Base-by-base conservation (phyloP, 2,113 vertebrate species). In the Psettodes erumei region DNA sequence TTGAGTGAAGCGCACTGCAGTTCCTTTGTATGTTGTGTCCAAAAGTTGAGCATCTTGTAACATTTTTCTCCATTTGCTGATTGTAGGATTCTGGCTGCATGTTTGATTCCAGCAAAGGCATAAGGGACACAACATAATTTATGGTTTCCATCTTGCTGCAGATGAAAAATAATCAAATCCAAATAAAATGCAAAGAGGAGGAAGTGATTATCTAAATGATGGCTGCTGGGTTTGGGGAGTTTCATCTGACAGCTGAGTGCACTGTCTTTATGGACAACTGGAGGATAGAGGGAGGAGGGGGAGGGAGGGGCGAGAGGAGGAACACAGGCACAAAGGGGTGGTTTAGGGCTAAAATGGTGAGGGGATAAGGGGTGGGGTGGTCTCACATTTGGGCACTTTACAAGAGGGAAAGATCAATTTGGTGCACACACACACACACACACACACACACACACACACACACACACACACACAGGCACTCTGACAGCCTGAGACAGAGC, bases 401-500 rank as follows among this genome's bases (percentile, higher is more conserved):
- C 89, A 95, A 95, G 95, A 93, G 94, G 94, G 96, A 96, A 97
- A 96, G 95, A 99, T 98, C 97, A 97, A 98, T 97, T 96, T 91
- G n/a, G 53, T 79, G 71, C 79, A 84, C 83, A 88, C 75, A 83
- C 68, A 83, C 58, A 77, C 75, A 80, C 66, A 25, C 50, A 70
- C 42, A 75, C 67, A 72, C 73, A 75, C 72, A 68, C 62, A 72
- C 64, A 69, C 71, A 64, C 73, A 80, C 66, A 78, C 40, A 66
- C 9, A 67, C 75, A 75, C 59, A 81, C 53, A 74, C 53, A 79
- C 80, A 74, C 70, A 82, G 65, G 67, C 75, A 18, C 60, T 81
- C 81, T 90, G 95, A 93, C 91, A 95, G 94, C 93, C 93, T 89
- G 91, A 96, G 96, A 96, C 96, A 94, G 96, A 95, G 96, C 95